These are phyloP conservation scores for Cheilosia vulpina DNA, from an alignment of 2,888 invertebrate species.

Conservation along the genomic window DNA sequence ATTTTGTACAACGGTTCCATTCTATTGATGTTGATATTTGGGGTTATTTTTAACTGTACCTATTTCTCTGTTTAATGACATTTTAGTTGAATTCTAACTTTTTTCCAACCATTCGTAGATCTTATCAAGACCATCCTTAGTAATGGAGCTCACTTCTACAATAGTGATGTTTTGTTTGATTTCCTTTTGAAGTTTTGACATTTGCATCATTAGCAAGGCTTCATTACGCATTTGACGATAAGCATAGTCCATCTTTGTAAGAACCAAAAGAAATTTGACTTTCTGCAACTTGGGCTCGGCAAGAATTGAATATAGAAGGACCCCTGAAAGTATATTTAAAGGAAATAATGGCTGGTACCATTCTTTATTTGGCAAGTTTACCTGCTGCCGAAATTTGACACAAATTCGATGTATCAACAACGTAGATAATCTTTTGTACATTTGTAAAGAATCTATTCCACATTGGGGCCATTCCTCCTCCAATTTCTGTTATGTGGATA, in stretches of 20 bases:
- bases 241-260: constrained; percentile 93
- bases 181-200: constrained; percentile 88
- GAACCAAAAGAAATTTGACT: constrained; percentile 88
- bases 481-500: constrained; percentile 88
- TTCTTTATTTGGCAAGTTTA: constrained; percentile 39
- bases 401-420: constrained; percentile 92
- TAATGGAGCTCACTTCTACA: constrained; percentile 90
- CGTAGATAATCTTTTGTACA: constrained; percentile 89
- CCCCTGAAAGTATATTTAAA: constrained; percentile 83
- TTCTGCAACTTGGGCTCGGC: constrained; percentile 88
- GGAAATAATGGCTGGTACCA: too few relatives aligned
- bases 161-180: constrained; percentile 88
- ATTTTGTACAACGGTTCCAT: too few relatives aligned
- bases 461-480: constrained; percentile 92
- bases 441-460: constrained; percentile 91
- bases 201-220: constrained; percentile 92
- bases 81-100: constrained; percentile 75
- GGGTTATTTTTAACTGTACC: too few relatives aligned
- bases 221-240: constrained; percentile 95
- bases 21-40: too few relatives aligned
- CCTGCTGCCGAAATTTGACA: constrained; percentile 94
- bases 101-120: constrained; percentile 86
- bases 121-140: constrained; percentile 88
- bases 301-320: constrained; percentile 90
- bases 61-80: background rate